A percentile compares a stretch with the other conserved stretches of the same genome.
These are phyloP conservation scores for Nemapogon koenigi DNA, from an alignment of 2,888 invertebrate species.

Conservation along the genomic window DNA sequence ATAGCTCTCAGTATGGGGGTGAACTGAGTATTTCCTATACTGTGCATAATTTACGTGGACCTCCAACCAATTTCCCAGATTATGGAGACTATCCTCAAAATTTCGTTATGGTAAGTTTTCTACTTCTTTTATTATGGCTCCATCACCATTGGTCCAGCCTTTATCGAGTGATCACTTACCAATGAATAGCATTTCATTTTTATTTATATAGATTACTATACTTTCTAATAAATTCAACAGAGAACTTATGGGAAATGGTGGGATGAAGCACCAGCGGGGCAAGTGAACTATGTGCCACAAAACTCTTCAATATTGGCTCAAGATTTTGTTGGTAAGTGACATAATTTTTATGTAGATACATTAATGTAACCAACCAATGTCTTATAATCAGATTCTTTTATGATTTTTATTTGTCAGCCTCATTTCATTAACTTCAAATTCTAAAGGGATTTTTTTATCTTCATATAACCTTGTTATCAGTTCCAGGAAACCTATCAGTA, in stretches of 20 bases:
- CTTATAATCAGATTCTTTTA: too few species aligned
- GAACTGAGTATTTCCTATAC: slow-evolving; percentile 88
- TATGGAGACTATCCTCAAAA: slow-evolving; percentile 93
- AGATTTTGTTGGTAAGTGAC: slow-evolving; percentile 77
- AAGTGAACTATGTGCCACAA: slow-evolving; percentile 75
- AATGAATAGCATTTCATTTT: not conserved
- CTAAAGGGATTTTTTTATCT: too few species aligned
- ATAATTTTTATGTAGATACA: not conserved
- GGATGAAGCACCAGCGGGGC: slow-evolving; percentile 77
- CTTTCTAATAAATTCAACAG: slow-evolving; percentile 45
- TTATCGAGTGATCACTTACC: too few species aligned
- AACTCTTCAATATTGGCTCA: slow-evolving; percentile 71
- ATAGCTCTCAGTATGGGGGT: slow-evolving; percentile 90
- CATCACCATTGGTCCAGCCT: too few species aligned
- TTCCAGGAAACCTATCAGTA: too few species aligned
- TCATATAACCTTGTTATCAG: too few species aligned
- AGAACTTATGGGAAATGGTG: slow-evolving; percentile 88
- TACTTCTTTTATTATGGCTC: too few species aligned
- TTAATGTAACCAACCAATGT: too few species aligned
- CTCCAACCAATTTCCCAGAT: slow-evolving; percentile 83
- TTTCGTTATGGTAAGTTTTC: slow-evolving; percentile 86
- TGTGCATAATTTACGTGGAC: slow-evolving; percentile 84
- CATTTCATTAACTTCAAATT: too few species aligned
- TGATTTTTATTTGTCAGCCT: too few species aligned
- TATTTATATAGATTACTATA: slow-evolving; percentile 9